Evolutionary conservation across 92 coral and sea anemone species (phyloP), one percentile per base, ranked within the genome.

Genomic region (Zoanthus sociatus): DNA sequence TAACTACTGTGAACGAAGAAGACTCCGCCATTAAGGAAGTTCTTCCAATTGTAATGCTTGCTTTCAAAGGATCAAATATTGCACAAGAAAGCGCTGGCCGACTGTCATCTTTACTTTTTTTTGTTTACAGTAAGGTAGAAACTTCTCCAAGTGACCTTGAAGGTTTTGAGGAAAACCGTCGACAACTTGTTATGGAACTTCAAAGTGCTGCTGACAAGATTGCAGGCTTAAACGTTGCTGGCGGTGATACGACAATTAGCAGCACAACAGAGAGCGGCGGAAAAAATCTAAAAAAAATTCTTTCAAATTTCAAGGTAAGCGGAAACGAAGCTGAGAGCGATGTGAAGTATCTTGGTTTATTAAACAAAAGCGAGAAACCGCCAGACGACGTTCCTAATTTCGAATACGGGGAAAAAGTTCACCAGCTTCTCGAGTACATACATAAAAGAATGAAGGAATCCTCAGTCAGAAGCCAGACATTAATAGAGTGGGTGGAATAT

Each of bases 11-110:
- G 17, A 73, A 73, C 45, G 78, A 73, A 73, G 78, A 73, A 46
- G 78, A 73, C 58, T 73, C 78, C 7, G 78, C 78, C 1, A 73
- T 73, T 13, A 73, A 73, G 56, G 78, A 73, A 10, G 78, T 73
- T 1, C 78, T 73, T 45, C 78, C 78, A 10, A 73, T 73, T 44
- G 78, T 73, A 44, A 73, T 73, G 78, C n/a, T 73, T 46, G 78
- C 78, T 44, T 73, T 73, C 55, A 73, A 73, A 18, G 78, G 78
- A 10, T 73, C 78, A 44, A 73, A 73, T 16, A 73, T 73, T 46
- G 78, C 78, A 46, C 78, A 73, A 73, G 78, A 73, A 73, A 73
- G 78, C 21, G 78, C 78, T 45, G 78, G 78, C 10, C 78, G 78
- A 7, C 78, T 73, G 4, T 73, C 78, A 31, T 73, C 78, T 21